These are phyloP conservation scores for Cichladusa arquata DNA, from an alignment of 2,113 vertebrate species.

Conservation along the genomic window DNA sequence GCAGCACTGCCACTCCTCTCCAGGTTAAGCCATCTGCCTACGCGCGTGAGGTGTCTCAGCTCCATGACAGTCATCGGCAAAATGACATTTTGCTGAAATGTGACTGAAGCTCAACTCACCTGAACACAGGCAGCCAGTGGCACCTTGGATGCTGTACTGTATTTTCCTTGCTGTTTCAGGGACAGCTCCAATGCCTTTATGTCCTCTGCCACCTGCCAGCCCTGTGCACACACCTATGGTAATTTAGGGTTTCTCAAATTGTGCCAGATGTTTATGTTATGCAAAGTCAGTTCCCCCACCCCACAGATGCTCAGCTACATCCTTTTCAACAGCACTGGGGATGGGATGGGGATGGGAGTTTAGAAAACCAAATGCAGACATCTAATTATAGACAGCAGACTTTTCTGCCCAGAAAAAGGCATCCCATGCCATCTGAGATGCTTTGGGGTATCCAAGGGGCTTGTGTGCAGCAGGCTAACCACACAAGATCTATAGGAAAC, in stretches of 20 bases:
- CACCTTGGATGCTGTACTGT: background rate
- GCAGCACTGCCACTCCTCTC: background rate
- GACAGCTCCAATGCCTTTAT: background rate
- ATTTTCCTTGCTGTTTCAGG: background rate
- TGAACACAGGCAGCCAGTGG: background rate
- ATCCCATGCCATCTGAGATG: background rate
- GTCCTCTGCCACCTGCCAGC: background rate
- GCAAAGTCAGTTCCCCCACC: background rate
- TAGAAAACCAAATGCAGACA: background rate
- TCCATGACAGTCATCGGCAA: background rate
- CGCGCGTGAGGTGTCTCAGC: background rate
- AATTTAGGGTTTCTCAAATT: background rate
- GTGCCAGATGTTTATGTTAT: background rate
- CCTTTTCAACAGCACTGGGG: background rate
- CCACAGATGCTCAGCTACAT: background rate
- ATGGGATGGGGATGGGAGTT: background rate
- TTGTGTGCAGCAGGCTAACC: background rate
- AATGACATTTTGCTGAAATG: background rate
- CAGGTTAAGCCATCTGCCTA: background rate
- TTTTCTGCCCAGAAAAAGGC: background rate
- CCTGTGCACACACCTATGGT: background rate
- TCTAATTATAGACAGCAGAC: background rate
- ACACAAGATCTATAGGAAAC: background rate
- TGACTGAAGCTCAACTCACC: background rate
- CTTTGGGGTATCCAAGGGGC: background rate